Conservation (phyloP, 2,113 vertebrate species). For the Chaenogobius annularis region DNA sequence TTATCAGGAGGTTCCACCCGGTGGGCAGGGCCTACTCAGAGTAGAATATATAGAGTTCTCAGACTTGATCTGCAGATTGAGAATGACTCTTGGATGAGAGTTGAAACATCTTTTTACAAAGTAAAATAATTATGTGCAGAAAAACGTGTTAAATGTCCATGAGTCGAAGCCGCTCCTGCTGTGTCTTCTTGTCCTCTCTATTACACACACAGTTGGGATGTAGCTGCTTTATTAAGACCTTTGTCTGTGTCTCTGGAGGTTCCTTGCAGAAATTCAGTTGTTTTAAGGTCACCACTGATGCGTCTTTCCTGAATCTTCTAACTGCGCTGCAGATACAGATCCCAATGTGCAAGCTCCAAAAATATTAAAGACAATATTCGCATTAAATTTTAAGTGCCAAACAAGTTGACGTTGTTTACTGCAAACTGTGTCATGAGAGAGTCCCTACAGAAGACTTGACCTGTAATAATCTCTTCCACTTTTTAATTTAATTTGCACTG, state of each 20-base stretch:
- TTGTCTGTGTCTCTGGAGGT: conserved; percentile 4
- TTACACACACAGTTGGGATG: neutral
- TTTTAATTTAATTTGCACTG: conserved; percentile 25
- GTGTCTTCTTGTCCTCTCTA: neutral
- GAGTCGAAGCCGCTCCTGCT: neutral
- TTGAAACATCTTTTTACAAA: too few species aligned
- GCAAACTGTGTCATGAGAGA: conserved; percentile 37
- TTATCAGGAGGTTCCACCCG: too few species aligned
- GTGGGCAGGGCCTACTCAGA: too few species aligned
- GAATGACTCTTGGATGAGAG: too few species aligned
- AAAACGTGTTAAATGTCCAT: neutral
- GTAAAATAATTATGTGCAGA: too few species aligned
- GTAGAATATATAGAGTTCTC: too few species aligned
- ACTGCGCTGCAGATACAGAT: conserved; percentile 2
- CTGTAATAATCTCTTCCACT: conserved; percentile 29
- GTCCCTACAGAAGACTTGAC: conserved; percentile 40
- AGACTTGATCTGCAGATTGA: too few species aligned
- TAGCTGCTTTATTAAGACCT: neutral
- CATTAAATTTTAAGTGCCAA: conserved; percentile 20
- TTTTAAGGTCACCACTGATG: conserved; percentile 10
- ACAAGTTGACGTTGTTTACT: conserved; percentile 52
- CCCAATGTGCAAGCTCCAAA: conserved; percentile 22
- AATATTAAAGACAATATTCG: conserved; percentile 3
- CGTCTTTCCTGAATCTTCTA: conserved; percentile 22
- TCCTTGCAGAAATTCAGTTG: conserved; percentile 16